Percentiles rank a stretch among this genome's conserved stretches.
These are phyloP conservation scores for Perca flavescens DNA, from an alignment of 2,113 vertebrate species.

Conservation along the genomic window DNA sequence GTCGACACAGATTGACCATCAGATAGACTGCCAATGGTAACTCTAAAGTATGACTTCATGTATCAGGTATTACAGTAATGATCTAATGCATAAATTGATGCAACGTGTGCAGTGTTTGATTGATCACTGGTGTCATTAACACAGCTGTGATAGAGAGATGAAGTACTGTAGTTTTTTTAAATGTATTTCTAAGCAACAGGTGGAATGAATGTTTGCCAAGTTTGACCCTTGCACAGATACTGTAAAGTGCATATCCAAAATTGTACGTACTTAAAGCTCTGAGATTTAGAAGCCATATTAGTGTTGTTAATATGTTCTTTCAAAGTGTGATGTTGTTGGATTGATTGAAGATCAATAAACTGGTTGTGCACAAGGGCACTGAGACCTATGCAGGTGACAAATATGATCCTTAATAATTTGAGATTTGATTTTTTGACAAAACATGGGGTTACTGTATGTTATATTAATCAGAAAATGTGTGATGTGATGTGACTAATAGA, in stretches of 20 bases:
- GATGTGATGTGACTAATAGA: background rate
- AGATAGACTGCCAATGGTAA: slow-evolving; percentile 12
- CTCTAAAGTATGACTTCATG: background rate
- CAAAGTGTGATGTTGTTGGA: background rate
- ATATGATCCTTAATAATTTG: background rate
- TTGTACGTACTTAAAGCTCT: background rate
- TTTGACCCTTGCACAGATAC: slow-evolving; percentile 13
- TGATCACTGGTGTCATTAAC: background rate
- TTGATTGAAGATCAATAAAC: background rate
- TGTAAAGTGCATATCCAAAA: slow-evolving; percentile 5
- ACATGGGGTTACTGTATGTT: background rate
- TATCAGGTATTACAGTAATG: too few species aligned
- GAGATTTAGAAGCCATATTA: background rate
- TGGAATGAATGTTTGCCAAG: slow-evolving; percentile 40
- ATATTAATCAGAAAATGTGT: background rate
- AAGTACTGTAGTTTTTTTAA: background rate
- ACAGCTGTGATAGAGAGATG: slow-evolving; percentile 38
- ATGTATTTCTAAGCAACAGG: slow-evolving; percentile 51
- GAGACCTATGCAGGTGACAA: background rate
- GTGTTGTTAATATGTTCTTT: background rate
- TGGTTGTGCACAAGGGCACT: background rate
- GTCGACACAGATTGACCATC: slow-evolving; percentile 43
- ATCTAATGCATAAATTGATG: background rate
- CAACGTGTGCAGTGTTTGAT: background rate
- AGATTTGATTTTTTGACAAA: background rate